Evolutionary conservation across 2,113 vertebrate genomes (phyloP).

Genomic region (Sturnus vulgaris): DNA sequence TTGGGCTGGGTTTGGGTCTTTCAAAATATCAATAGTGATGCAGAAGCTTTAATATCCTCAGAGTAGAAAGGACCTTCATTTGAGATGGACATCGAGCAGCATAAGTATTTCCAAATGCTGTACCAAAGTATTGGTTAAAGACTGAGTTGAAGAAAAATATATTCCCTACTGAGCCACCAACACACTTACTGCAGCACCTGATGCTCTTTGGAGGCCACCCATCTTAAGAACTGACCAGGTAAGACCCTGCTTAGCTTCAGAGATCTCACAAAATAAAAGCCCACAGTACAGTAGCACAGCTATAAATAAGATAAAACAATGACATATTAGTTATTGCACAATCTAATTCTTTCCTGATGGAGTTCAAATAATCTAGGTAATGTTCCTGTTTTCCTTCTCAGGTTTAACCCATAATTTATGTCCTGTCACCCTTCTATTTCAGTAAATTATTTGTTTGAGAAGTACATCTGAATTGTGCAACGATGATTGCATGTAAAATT

Average conservation of each 20-base stretch:
- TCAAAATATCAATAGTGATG: background rate
- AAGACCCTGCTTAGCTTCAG: constrained; percentile 62
- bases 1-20: background rate
- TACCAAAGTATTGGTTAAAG: background rate
- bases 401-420: background rate
- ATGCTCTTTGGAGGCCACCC: constrained; percentile 49
- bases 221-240: constrained; percentile 51
- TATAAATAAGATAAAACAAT: constrained; percentile 54
- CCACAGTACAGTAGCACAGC: constrained; percentile 51
- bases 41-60: constrained; percentile 64
- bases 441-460: background rate
- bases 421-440: background rate
- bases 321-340: constrained; percentile 28
- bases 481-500: background rate
- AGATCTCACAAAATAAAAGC: constrained; percentile 53
- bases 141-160: background rate
- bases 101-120: constrained; percentile 24
- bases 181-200: constrained; percentile 55
- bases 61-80: constrained; percentile 57
- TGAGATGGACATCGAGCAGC: constrained; percentile 20
- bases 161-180: background rate
- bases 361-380: background rate
- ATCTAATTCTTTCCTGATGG: background rate
- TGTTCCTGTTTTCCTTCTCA: background rate
- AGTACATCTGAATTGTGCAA: background rate